Evolutionary conservation across 2,797 vertebrate species (phyloP).

Genomic region (Bradypodion pumilum): DNA sequence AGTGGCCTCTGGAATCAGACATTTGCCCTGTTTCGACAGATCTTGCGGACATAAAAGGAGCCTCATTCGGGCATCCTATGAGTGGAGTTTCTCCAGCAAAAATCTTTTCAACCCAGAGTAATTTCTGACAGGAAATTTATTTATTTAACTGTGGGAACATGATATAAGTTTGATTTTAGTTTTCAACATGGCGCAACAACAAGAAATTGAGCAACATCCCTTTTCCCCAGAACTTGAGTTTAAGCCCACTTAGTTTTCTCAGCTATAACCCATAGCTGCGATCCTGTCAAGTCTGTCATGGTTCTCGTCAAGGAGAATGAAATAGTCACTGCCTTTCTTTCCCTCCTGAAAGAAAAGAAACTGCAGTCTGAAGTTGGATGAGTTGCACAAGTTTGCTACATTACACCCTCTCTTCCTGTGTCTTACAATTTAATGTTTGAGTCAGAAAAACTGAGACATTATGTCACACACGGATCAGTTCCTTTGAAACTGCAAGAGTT

Average conservation of each 20-base stretch:
- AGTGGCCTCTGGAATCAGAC: neutral
- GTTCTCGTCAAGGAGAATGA: neutral
- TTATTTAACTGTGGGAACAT: neutral
- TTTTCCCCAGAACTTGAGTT: neutral
- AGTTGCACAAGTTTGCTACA: neutral
- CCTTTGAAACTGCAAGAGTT: neutral
- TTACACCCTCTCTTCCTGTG: neutral
- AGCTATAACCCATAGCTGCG: neutral
- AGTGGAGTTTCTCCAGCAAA: no score
- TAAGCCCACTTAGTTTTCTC: neutral
- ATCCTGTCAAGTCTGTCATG: neutral
- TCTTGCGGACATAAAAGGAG: no score
- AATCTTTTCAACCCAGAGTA: no score
- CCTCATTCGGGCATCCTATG: no score
- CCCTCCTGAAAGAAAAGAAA: neutral
- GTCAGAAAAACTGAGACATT: neutral
- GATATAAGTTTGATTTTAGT: neutral
- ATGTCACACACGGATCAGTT: neutral
- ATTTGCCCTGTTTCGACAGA: neutral
- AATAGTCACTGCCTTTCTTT: neutral
- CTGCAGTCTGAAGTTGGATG: neutral
- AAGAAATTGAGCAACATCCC: neutral
- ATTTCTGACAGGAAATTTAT: no score
- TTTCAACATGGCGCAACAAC: neutral
- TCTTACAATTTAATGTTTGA: neutral